Conservation (phyloP, 2,888 invertebrate species). For the Lithophane leautieri region DNA sequence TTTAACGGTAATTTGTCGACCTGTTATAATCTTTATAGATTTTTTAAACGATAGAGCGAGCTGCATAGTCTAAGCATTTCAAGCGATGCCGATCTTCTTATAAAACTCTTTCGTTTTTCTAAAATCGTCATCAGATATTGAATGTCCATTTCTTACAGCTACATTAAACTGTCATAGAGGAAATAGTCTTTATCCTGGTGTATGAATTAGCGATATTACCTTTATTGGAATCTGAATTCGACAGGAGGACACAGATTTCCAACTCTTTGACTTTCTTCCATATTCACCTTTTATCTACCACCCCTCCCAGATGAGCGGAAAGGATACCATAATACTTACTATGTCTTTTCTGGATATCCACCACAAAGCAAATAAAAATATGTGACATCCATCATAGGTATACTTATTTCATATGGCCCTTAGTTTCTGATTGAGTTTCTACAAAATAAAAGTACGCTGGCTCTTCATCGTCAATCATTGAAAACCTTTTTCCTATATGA, state of each 20-base stretch:
- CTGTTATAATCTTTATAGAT: background rate
- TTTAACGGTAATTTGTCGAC: conserved; percentile 26
- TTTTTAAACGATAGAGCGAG: background rate
- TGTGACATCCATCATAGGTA: background rate
- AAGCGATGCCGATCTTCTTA: background rate
- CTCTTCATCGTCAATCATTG: background rate
- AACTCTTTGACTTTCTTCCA: background rate
- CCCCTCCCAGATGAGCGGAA: accelerated
- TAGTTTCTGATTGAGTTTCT: background rate
- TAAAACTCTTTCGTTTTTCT: background rate
- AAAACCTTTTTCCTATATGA: background rate
- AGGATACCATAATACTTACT: background rate
- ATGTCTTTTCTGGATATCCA: background rate
- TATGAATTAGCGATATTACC: background rate
- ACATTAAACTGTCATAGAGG: background rate
- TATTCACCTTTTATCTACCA: background rate
- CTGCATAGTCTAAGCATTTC: background rate
- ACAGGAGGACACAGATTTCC: background rate
- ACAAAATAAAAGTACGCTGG: background rate
- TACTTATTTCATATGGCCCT: background rate
- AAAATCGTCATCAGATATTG: background rate
- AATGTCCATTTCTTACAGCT: background rate
- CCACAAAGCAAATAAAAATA: background rate
- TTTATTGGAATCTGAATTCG: background rate
- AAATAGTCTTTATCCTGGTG: background rate